Conservation (phyloP, 2,797 vertebrate genomes). For the Helarctos malayanus region DNA sequence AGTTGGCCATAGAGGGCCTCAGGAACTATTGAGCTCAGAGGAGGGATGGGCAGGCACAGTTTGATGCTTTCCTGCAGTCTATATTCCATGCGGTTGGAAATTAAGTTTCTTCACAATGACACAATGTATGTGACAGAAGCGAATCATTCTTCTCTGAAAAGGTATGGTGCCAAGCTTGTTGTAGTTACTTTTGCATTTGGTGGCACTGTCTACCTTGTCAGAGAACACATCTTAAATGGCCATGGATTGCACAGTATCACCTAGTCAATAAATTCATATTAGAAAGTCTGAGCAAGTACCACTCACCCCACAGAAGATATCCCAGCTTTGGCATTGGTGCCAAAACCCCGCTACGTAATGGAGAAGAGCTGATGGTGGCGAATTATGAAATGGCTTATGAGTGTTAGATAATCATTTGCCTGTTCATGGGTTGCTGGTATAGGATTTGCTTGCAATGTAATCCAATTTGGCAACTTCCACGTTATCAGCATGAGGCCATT, state of each 20-base stretch:
- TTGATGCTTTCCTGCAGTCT: background rate
- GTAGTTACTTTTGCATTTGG: background rate
- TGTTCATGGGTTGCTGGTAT: conserved; percentile 69
- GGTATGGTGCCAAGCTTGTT: background rate
- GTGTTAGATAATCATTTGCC: conserved; percentile 63
- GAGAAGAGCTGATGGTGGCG: conserved; percentile 48
- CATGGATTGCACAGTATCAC: too few relatives aligned
- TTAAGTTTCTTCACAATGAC: background rate
- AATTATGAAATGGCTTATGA: conserved; percentile 70
- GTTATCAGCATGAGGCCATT: conserved; percentile 61
- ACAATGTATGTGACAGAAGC: background rate
- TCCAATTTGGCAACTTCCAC: conserved; percentile 74
- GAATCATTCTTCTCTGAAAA: background rate
- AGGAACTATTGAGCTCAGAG: background rate
- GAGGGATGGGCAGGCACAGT: background rate
- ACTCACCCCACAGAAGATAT: background rate
- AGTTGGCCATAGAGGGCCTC: background rate
- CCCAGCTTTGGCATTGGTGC: conserved; percentile 53
- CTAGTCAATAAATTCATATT: background rate
- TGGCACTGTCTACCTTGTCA: background rate
- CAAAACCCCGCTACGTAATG: conserved; percentile 66
- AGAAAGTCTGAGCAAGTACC: background rate
- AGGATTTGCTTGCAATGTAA: conserved; percentile 27
- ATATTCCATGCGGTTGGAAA: background rate
- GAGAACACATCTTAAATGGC: background rate